These are phyloP conservation scores for Atta colombica DNA, from an alignment of 1,140 invertebrate genomes.

Conservation along the genomic window DNA sequence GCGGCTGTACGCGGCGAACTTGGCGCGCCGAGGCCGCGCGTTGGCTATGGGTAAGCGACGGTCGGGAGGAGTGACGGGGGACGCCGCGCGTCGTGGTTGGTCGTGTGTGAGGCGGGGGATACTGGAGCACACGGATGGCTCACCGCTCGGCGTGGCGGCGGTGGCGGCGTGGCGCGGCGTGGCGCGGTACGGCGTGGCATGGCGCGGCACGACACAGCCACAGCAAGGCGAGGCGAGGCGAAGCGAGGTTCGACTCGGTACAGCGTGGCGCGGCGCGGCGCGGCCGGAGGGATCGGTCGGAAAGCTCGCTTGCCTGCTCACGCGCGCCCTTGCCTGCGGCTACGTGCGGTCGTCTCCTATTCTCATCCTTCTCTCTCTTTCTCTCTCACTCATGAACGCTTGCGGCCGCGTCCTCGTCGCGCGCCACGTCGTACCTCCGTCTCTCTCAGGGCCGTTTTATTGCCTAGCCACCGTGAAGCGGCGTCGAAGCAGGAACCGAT, in stretches of 20 bases:
- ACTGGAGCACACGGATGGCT: no score
- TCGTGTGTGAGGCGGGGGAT: no score
- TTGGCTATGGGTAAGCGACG: conserved; percentile 39
- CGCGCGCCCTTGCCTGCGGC: conserved; percentile 84
- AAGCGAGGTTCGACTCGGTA: conserved; percentile 31
- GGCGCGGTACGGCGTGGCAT: no score
- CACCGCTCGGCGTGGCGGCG: no score
- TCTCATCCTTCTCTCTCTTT: conserved; percentile 19
- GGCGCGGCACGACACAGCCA: conserved; percentile 27
- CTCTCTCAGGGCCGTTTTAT: conserved; percentile 67
- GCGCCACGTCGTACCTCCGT: conserved; percentile 32
- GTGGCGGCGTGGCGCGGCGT: no score
- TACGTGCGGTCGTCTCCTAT: conserved; percentile 71
- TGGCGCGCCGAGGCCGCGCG: conserved; percentile 67
- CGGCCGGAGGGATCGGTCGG: conserved; percentile 59
- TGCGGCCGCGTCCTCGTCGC: conserved; percentile 25
- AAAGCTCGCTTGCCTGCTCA: conserved; percentile 80
- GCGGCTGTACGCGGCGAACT: conserved; percentile 79
- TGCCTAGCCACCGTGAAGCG: conserved; percentile 65
- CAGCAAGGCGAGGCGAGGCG: conserved; percentile 34
- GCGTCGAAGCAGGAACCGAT: conserved; percentile 69
- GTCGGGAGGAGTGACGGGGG: conserved; percentile 26
- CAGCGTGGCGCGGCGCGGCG: conserved; percentile 12
- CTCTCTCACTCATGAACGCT: neutral
- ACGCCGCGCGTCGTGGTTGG: conserved; percentile 58